Base-by-base conservation (phyloP, 2,113 vertebrate species). In the Chiloscyllium plagiosum region DNA sequence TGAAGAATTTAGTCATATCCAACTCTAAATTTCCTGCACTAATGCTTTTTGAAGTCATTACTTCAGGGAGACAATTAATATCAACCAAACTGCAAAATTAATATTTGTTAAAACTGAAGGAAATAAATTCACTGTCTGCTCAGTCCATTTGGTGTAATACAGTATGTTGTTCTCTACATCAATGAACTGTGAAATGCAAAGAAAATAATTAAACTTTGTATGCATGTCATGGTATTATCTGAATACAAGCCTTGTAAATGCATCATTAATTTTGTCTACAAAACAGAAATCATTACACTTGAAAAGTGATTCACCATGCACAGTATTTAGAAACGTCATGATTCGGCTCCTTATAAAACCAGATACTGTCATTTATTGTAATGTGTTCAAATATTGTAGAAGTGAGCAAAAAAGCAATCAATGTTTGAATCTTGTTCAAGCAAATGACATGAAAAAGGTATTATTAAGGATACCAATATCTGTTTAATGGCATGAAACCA, bases 101-200 rank as follows among this genome's bases (percentile, higher is more conserved):
- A 56, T 65, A 65, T 90, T 92, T 83, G 80, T 83, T 83, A 33
- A 92, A 56, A 61, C 10, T 61, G 1, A 12, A 61, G 56, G 56
- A 65, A n/a, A 92, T 20, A 29, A 26, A 92, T 29, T 92, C 29
- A 19, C 29, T 61, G 52, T 65, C 19, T 17, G 29, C 29, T 90
- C 61, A 61, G 61, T 90, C 52, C 52, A 61, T 6, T 15, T 15
- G 13, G 13, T 65, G 2, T 92, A 92, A n/a, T 92, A 61, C 56
- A 61, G 56, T 56, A n/a, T 29, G 26, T 52, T 89, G 86, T 92
- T 92, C 13, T 19, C 13, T 19, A 92, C 52, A 19, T 61, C 87
- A n/a, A 17, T 92, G 56, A 65, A 65, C 87, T 65, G 56, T 37
- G 87, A 92, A 92, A 92, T 65, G 56, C 52, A 92, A 92, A 92